Evolutionary conservation across 2,888 invertebrate species (phyloP), one percentile per base, ranked within the genome.

Genomic region (Synergus gifuensis): DNA sequence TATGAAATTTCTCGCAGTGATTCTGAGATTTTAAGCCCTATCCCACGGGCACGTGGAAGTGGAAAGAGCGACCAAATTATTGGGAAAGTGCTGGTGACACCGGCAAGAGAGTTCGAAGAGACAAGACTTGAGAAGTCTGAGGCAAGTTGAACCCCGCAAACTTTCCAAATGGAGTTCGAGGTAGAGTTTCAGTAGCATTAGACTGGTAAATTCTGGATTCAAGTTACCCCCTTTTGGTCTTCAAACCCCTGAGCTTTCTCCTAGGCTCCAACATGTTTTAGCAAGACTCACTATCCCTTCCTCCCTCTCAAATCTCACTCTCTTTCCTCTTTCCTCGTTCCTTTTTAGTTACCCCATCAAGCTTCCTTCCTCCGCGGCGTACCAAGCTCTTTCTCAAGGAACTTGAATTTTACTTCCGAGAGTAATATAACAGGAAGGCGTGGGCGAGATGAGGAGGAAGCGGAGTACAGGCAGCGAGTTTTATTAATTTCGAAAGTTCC

Each of bases 401-500:
- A 60, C 79, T 69, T 79, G 79, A 79, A 82, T 83, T 81, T 81
- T 78, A 76, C 76, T 76, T 79, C 73, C 73, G 73, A 73, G 73
- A 73, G 73, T 73, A 73, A 73, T 73, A 73, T 73, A 73, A 73
- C 73, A 49, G 49, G 49, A 73, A 73, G 73, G 49, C 73, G 73
- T 49, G 49, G 73, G 54, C 36, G 28, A 16, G 73, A 54, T 73
- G 49, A 54, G 28, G 73, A 54, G 73, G 18, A 49, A 54, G 18
- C 46, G 79, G 76, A 76, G 64, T 78, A 60, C 63, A 16, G 76
- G 73, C 73, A 42, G 76, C 82, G 86, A 90, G 88, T 90, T 91
- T 91, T 90, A 91, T 91, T 91, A 91, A 91, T 91, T 90, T 90
- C 87, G 83, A 89, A 90, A 90, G 87, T 91, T 90, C 86, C 84